A percentile compares a stretch with the other conserved stretches of the same genome.
These are phyloP conservation scores for Brachymystax lenok DNA, from an alignment of 2,797 vertebrate genomes.

Conservation along the genomic window DNA sequence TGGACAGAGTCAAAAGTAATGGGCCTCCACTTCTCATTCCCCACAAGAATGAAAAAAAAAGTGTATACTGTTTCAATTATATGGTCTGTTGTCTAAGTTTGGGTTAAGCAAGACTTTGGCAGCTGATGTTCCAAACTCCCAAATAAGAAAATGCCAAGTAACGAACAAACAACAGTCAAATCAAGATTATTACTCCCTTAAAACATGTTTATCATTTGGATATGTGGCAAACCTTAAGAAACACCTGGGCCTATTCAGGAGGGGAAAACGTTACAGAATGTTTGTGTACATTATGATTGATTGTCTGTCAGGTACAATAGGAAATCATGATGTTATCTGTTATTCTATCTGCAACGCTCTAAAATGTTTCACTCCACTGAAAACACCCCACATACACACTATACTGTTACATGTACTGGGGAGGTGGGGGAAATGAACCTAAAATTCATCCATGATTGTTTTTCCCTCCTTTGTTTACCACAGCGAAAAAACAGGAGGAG, in stretches of 20 bases:
- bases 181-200: neutral
- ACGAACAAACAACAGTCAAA: conserved; percentile 25
- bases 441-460: neutral
- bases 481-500: conserved; percentile 60
- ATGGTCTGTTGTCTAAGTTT: neutral
- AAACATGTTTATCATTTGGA: neutral
- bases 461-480: conserved; percentile 31
- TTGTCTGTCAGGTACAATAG: neutral
- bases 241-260: neutral
- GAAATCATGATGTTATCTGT: neutral
- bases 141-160: conserved; percentile 17
- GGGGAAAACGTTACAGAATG: neutral
- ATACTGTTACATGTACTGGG: neutral
- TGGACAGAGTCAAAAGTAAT: neutral
- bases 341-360: neutral
- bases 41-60: neutral
- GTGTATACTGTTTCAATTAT: neutral
- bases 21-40: neutral
- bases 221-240: neutral
- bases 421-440: neutral
- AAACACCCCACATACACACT: neutral
- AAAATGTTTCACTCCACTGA: neutral
- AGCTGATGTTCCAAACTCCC: conserved; percentile 15
- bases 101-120: neutral
- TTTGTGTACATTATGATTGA: neutral